Evolutionary conservation across 2,797 vertebrate genomes (phyloP), one percentile per base, ranked within the genome.

Genomic region (Ctenochaetus hawaiiensis): DNA sequence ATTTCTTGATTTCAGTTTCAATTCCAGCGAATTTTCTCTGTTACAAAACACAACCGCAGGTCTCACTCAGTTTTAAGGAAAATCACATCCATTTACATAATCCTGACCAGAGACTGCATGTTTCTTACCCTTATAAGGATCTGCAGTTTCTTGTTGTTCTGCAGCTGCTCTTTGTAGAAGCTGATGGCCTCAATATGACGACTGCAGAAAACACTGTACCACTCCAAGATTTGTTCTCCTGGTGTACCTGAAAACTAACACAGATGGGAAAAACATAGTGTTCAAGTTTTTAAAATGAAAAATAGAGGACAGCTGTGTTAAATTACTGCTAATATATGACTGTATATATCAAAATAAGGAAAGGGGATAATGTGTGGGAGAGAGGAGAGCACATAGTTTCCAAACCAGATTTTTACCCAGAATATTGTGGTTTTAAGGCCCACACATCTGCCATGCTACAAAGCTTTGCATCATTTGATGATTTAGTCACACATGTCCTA

Each of bases 91-190:
- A 14, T n/a, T 37, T 20, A 16, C 20, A 58, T 18, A 11, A 9
- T 47, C 26, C 0, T 20, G 26, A 51, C 1, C 14, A 65, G 2
- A n/a, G 3, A 49, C 34, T n/a, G 6, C 0, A 4, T 8, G 48
- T 2, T 14, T 0, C 89, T 95, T 91, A 99, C 98, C 95, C 93
- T 96, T 18, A 96, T 96, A 34, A 97, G 86, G 79, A 87, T 92
- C 78, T 97, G 97, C 67, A 99, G 95, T 84, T 97, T 98, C 91
- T 98, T 99, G 93, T 93, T 98, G 85, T 91, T 97, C 85, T 98
- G 97, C 61, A 97, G 78, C 62, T 96, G 92, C 34, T 97, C 95
- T 88, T 98, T 99, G 80, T 97, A 99, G 74, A 95, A 92, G 85
- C 82, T 90, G 70, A 96, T 85, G 0, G 96, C 96, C 45, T 97